phyloP scores from a whole-genome alignment of 1,140 invertebrate genomes.

The Gryon sp. region DNA sequence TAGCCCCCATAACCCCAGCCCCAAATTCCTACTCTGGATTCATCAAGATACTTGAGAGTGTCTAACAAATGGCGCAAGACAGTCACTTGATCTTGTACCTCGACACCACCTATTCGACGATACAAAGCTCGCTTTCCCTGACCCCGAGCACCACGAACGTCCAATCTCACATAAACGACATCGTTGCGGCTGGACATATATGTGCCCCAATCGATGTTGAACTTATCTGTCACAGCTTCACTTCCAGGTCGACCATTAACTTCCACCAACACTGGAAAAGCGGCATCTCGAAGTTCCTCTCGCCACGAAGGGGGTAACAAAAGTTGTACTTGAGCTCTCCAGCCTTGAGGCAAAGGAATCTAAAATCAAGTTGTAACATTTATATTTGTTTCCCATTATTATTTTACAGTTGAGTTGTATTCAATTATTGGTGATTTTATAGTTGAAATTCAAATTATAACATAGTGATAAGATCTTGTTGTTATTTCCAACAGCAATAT shows the following conservation, averaged over 20 bases:
- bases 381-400: too few relatives aligned
- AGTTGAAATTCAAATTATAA: too few relatives aligned
- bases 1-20: slow-evolving; percentile 99
- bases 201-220: slow-evolving; percentile 92
- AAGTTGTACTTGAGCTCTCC: slow-evolving; percentile 87
- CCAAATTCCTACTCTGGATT: slow-evolving; percentile 93
- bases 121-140: slow-evolving; percentile 89
- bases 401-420: too few relatives aligned
- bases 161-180: slow-evolving; percentile 92
- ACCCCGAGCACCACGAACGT: slow-evolving; percentile 91
- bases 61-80: slow-evolving; percentile 91
- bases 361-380: slow-evolving; percentile 36
- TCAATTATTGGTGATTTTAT: too few relatives aligned
- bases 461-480: too few relatives aligned
- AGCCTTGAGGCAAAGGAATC: slow-evolving; percentile 88
- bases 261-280: slow-evolving; percentile 90
- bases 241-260: slow-evolving; percentile 95
- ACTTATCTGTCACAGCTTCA: slow-evolving; percentile 91
- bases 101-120: slow-evolving; percentile 88
- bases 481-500: too few relatives aligned
- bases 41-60: slow-evolving; percentile 90
- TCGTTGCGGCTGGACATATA: slow-evolving; percentile 95
- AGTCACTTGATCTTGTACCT: slow-evolving; percentile 93
- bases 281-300: slow-evolving; percentile 89
- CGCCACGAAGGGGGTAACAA: slow-evolving; percentile 90